These are phyloP conservation scores for Diplazon laetatorius DNA, from an alignment of 2,888 invertebrate genomes.

Conservation along the genomic window DNA sequence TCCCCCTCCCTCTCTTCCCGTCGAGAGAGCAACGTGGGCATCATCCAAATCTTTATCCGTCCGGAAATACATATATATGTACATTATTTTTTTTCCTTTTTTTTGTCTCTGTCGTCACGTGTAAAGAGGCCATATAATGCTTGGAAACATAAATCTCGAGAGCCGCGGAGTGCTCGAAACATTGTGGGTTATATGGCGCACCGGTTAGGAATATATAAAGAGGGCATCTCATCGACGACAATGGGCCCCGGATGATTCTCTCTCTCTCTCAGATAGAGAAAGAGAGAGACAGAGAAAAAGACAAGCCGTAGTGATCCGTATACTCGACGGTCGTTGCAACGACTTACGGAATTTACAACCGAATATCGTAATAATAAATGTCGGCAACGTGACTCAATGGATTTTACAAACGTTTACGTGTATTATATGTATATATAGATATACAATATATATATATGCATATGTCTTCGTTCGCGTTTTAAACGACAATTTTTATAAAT, in stretches of 20 bases:
- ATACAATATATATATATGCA: too few relatives aligned
- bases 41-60: conserved; percentile 26
- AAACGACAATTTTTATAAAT: conserved; percentile 18
- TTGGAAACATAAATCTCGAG: conserved; percentile 47
- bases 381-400: conserved; percentile 7
- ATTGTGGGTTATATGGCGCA: conserved; percentile 18
- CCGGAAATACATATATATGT: conserved; percentile 25
- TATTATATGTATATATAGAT: too few relatives aligned
- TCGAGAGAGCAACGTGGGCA: neutral
- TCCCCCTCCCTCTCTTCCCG: too few relatives aligned
- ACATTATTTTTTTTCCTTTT: too few relatives aligned
- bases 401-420: neutral
- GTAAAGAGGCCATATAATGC: conserved; percentile 50
- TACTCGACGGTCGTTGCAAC: conserved; percentile 18
- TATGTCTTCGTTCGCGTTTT: neutral
- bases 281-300: too few relatives aligned
- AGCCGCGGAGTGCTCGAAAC: conserved; percentile 32
- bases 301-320: too few relatives aligned
- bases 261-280: too few relatives aligned
- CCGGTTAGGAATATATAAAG: conserved; percentile 12
- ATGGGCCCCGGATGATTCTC: conserved; percentile 37
- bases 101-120: conserved; percentile 33
- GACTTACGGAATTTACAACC: conserved; percentile 33
- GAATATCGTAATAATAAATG: conserved; percentile 46
- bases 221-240: conserved; percentile 45